Evolutionary conservation across 2,888 invertebrate genomes (phyloP).

Genomic region (Tachystola acroxantha): DNA sequence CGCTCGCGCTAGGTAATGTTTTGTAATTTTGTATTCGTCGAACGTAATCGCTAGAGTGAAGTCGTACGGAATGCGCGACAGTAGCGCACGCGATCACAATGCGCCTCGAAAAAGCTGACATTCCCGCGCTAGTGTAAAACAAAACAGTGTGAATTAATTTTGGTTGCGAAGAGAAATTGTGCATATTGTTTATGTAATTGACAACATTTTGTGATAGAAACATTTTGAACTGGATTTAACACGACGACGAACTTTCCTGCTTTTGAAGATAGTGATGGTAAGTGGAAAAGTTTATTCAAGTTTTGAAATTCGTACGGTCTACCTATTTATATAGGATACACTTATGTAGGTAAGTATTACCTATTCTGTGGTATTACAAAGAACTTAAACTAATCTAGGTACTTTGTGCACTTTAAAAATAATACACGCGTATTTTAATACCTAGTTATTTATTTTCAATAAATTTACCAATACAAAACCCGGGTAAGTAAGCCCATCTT

Average conservation of each 20-base stretch:
- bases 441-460: no score
- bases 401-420: no score
- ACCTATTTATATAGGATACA: no score
- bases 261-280: slow-evolving; percentile 34
- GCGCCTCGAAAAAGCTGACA: slow-evolving; percentile 54
- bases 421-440: no score
- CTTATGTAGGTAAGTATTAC: no score
- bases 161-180: slow-evolving; percentile 45
- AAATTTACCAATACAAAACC: no score
- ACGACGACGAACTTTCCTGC: no score
- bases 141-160: slow-evolving; percentile 61
- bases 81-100: slow-evolving; percentile 54
- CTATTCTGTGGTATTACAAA: no score
- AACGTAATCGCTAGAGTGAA: slow-evolving; percentile 52
- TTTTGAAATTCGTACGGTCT: no score
- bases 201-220: slow-evolving; percentile 40
- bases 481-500: no score
- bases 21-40: slow-evolving; percentile 58
- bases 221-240: slow-evolving; percentile 40
- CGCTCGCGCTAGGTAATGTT: no score
- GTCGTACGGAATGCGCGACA: slow-evolving; percentile 48
- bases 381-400: no score
- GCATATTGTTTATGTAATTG: slow-evolving; percentile 44
- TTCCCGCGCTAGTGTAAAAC: slow-evolving; percentile 54
- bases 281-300: slow-evolving; percentile 17